Base-by-base conservation (phyloP, 2,888 invertebrate genomes). In the Drosophila meridiana region DNA sequence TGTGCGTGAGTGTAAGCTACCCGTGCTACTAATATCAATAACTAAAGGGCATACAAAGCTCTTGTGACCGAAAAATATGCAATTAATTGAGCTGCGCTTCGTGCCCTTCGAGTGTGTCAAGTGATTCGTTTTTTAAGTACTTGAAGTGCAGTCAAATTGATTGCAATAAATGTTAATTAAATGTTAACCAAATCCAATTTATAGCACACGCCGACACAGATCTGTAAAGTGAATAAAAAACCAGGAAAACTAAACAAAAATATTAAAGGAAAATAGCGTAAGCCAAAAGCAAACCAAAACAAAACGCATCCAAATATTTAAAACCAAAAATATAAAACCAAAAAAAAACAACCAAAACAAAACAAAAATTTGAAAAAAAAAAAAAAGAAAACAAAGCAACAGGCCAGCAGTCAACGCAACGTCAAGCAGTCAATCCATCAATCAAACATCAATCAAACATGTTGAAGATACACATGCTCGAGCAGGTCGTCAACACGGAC, bases 391-490 rank as follows among this genome's bases (percentile, higher is more conserved):
- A 50, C 38, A 26, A 45, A 26, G 20, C 59, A 57, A 58, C 57
- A 58, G 14, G 50, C 38, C 26, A 38, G 55, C 65, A 52, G 43
- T 60, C 63, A 56, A 56, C 71, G 13, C 71, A 58, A 67, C 65
- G 61, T 64, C 59, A 57, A 72, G 9, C 75, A 78, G 58, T 64
- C 78, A 71, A 63, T 57, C 61, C 43, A 55, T 55, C 70, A 57
- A 47, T 53, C 40, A 50, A 20, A 63, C 66, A 66, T 20, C 20
- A 20, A 20, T 20, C 20, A 20, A 20, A 45, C 53, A 96, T 96
- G 96, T 93, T 96, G 93, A 96, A 96, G 94, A 96, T 96, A 94
- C 96, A 96, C 93, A 95, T 96, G 96, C 94, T 96, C 94, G 96
- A 96, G 91, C 96, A 96, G 90, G 95, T 96, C 91, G 95, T 95